Evolutionary conservation across 2,888 invertebrate genomes (phyloP), one percentile per base, ranked within the genome.

Genomic region (Tuta absoluta): DNA sequence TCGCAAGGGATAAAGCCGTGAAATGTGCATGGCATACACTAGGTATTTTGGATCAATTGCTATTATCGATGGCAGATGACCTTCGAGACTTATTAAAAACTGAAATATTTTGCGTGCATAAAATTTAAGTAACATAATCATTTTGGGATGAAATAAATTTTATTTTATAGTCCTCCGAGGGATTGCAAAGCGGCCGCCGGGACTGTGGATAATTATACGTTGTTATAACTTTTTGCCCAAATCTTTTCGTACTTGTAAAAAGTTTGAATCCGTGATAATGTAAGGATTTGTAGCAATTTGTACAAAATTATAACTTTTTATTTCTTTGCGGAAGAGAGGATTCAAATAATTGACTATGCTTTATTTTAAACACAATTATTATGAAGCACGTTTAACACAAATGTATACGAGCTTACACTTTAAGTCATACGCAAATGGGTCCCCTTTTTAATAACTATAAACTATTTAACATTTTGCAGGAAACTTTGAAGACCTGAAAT

Each of bases 151-250:
- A 58, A 37, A 38, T 38, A 21, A 24, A 58, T 28, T 38, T 37
- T 28, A 23, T 61, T 65, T 65, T 56, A 65, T 38, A 57, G 57
- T 4, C 38, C 65, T 60, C 62, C 1, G 19, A 56, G 62, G 65
- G 49, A 17, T 33, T 37, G 41, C 51, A 33, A 60, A 64, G 17
- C 56, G 56, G 56, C 24, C 4, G n/a, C n/a, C 49, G 37, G 41
- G 48, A 51, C 28, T 62, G 38, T 23, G 12, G n/a, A 62, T 53
- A 62, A 56, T 65, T 64, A 45, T 64, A 56, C 45, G 45, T 45
- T 65, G 57, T 65, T 62, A 62, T 57, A 62, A 61, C 61, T 61
- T 65, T 64, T 62, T 45, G 28, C 53, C 60, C 60, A 33, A 62
- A 62, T 49, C 62, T 62, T 62, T 60, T 33, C 14, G 28, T 33